These are phyloP conservation scores for Lepidonotus clava DNA, from an alignment of 2,888 invertebrate genomes.

Conservation along the genomic window DNA sequence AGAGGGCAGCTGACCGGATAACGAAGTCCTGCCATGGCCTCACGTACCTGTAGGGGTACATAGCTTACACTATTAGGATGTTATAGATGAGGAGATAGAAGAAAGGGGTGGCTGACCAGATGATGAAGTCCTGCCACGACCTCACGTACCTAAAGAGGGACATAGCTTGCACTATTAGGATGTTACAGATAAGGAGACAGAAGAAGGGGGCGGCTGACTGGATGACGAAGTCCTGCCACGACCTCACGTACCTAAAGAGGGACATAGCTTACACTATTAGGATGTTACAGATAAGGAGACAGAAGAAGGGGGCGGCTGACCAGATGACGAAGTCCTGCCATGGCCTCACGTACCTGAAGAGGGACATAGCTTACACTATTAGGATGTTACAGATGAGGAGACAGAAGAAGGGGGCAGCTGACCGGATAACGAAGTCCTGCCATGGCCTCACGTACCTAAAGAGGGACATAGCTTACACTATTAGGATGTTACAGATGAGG, in stretches of 20 bases:
- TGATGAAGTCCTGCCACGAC: constrained; percentile 51
- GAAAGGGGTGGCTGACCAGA: constrained; percentile 49
- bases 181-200: constrained; percentile 55
- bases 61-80: constrained; percentile 55
- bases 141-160: constrained; percentile 43
- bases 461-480: no score
- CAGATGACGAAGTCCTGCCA: constrained; percentile 53
- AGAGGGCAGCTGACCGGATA: constrained; percentile 43
- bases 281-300: constrained; percentile 55
- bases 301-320: constrained; percentile 46
- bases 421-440: no score
- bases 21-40: constrained; percentile 54
- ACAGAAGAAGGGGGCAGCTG: no score
- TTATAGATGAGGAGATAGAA: constrained; percentile 52
- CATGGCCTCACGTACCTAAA: no score
- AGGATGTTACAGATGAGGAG: no score
- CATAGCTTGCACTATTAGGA: constrained; percentile 49
- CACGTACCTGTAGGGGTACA: constrained; percentile 26
- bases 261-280: constrained; percentile 52
- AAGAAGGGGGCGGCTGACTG: constrained; percentile 49
- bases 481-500: no score
- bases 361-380: no score
- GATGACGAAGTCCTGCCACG: constrained; percentile 52
- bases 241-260: constrained; percentile 38
- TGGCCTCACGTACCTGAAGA: constrained; percentile 39